Percentiles rank a stretch among this genome's conserved stretches.
These are phyloP conservation scores for Cantharis rustica DNA, from an alignment of 2,888 invertebrate species.

Conservation along the genomic window DNA sequence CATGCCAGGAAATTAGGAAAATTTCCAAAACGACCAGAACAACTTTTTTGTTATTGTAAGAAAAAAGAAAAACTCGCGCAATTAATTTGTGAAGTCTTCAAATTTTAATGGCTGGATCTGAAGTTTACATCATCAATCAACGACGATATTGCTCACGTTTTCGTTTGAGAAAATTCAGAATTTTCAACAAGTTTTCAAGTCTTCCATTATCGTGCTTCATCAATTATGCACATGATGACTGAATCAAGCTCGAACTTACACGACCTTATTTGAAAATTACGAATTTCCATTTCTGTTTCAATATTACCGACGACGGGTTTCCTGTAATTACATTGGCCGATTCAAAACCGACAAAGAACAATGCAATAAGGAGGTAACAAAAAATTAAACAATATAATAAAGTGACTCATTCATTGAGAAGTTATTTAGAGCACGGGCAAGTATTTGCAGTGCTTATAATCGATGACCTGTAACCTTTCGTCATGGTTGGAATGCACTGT, in stretches of 20 bases:
- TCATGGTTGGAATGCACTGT: background rate
- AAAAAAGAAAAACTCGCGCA: background rate
- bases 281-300: background rate
- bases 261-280: background rate
- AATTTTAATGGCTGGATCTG: background rate
- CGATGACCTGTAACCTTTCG: background rate
- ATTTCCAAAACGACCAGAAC: background rate
- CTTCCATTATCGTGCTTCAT: background rate
- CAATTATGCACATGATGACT: background rate
- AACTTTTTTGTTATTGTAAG: background rate
- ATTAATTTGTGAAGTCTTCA: background rate
- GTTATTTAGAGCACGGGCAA: background rate
- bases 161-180: background rate
- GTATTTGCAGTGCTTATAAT: background rate
- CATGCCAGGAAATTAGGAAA: background rate
- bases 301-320: background rate
- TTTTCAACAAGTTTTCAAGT: background rate
- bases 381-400: background rate
- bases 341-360: background rate
- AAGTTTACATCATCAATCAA: background rate
- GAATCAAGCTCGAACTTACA: background rate
- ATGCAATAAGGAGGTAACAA: background rate
- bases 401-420: background rate
- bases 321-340: background rate
- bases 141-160: background rate